Evolutionary conservation across 1,140 invertebrate species (phyloP), one percentile per base, ranked within the genome.

Genomic region (Aricia agestis): DNA sequence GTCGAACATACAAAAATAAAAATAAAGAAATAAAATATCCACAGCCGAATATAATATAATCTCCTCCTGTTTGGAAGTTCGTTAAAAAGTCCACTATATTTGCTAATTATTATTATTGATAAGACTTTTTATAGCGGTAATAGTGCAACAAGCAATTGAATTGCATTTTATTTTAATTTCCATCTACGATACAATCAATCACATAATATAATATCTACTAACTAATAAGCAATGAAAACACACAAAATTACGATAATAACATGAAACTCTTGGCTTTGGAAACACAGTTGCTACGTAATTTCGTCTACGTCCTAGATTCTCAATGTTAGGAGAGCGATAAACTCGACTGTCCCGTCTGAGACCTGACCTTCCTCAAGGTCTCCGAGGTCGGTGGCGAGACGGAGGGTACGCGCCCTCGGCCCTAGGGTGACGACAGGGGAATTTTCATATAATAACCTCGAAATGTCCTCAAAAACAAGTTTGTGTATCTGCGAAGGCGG

Each of bases 401-500:
- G 58, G 78, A 78, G 78, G 77, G 77, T 77, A 75, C 18, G 73
- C 76, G 74, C 78, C 82, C 78, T 74, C 59, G 31, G 52, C 59
- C 67, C 69, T 67, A 80, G 81, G 84, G 82, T 82, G 81, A 78
- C 76, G 77, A 76, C 76, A 73, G 76, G 80, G 76, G 82, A 82
- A 84, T 85, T 84, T 81, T 84, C 71, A 82, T 82, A 82, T 84
- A 79, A 84, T 82, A 82, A 87, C 85, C 83, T 87, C 85, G 84
- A 86, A 82, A 83, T 81, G 83, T 74, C 83, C 85, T 87, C 74
- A 78, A 77, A 80, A 79, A 81, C 70, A 77, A 79, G 77, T 82
- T 82, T 73, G 67, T 31, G 76, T 79, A 79, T 79, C 76, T 74
- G 68, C 74, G 72, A 45, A 58, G 52, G 42, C 74, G 69, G 78